Conservation (phyloP, 2,797 vertebrate genomes). For the Cyclura pinguis region DNA sequence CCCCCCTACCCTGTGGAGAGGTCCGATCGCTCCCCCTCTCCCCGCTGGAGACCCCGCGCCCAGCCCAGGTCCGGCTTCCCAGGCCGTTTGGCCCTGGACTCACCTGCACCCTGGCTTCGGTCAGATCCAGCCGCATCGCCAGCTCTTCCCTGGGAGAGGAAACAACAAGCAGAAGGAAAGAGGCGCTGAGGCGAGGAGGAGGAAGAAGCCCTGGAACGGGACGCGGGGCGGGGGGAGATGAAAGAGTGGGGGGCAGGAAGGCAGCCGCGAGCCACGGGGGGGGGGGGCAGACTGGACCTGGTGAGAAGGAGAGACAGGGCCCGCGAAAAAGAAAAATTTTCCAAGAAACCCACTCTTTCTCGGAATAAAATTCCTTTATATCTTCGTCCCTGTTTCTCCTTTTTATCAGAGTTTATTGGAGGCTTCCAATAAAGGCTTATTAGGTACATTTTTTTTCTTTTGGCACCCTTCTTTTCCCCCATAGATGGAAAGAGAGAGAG, state of each 20-base stretch:
- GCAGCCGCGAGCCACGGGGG: too few relatives aligned
- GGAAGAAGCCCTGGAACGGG: neutral
- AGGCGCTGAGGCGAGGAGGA: neutral
- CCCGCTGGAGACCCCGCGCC: too few relatives aligned
- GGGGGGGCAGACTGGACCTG: too few relatives aligned
- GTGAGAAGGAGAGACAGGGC: neutral
- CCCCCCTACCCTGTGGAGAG: neutral
- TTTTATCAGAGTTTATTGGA: too few relatives aligned
- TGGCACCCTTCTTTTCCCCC: neutral
- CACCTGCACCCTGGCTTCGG: slow-evolving; percentile 97
- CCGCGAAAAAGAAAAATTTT: neutral
- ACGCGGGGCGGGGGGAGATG: too few relatives aligned
- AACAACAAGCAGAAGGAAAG: slow-evolving; percentile 41
- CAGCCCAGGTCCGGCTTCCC: neutral
- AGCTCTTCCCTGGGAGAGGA: slow-evolving; percentile 92
- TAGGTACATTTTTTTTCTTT: too few relatives aligned
- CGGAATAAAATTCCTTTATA: too few relatives aligned
- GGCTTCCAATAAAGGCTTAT: too few relatives aligned
- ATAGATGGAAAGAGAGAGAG: neutral
- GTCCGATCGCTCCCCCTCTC: neutral
- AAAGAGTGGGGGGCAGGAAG: neutral
- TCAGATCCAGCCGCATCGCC: slow-evolving; percentile 97
- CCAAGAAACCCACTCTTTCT: too few relatives aligned
- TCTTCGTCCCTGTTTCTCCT: too few relatives aligned
- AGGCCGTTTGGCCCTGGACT: slow-evolving; percentile 69